A percentile compares a stretch with the other conserved stretches of the same genome.
phyloP scores from a whole-genome alignment of 2,888 invertebrate species.

The Eledone cirrhosa region DNA sequence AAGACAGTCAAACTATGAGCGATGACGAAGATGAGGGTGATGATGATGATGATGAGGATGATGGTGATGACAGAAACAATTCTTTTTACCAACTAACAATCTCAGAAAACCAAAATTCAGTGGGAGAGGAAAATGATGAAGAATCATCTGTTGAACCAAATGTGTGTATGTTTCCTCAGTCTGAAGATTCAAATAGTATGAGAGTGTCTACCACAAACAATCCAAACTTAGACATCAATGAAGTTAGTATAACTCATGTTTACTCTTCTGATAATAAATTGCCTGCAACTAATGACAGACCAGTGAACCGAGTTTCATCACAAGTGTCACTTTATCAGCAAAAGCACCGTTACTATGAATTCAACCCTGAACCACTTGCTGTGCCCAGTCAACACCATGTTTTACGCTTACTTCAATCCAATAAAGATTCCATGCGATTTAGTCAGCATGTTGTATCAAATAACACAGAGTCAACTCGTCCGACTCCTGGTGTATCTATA shows the following conservation, averaged over 20 bases:
- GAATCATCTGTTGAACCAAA: neutral
- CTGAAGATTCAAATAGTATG: neutral
- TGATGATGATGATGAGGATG: neutral
- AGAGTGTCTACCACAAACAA: neutral
- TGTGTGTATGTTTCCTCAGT: neutral
- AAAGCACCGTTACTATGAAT: neutral
- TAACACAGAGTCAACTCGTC: neutral
- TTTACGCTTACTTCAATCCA: neutral
- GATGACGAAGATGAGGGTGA: neutral
- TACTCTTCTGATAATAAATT: constrained; percentile 3
- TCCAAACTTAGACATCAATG: neutral
- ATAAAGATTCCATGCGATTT: neutral
- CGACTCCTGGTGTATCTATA: neutral
- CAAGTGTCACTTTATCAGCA: neutral
- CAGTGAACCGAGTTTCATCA: neutral
- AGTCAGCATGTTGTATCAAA: neutral
- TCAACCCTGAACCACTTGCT: constrained; percentile 1
- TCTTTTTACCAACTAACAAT: neutral
- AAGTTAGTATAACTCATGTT: neutral
- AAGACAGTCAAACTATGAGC: neutral
- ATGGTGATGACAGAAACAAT: neutral
- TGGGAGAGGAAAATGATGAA: neutral
- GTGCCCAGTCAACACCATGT: neutral
- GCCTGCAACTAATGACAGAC: neutral
- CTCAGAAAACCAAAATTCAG: neutral